A percentile compares a stretch with the other conserved stretches of the same genome.
phyloP scores from a whole-genome alignment of 2,888 invertebrate species.

The Polydrusus cervinus region DNA sequence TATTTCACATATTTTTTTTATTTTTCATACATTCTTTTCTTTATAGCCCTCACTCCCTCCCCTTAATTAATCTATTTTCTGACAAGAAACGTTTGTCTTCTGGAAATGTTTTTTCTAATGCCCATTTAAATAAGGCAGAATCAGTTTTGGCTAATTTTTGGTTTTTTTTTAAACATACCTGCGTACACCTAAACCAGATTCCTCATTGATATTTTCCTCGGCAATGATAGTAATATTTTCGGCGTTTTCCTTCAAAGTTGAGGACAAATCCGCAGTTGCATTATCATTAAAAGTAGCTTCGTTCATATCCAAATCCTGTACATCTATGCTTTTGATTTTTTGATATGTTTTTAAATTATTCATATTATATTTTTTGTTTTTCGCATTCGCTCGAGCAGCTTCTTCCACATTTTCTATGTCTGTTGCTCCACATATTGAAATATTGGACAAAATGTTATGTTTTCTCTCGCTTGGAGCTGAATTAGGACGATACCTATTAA shows the following conservation, averaged over 20 bases:
- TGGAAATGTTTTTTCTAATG: too few species aligned
- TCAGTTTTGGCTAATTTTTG: too few species aligned
- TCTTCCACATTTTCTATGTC: constrained; percentile 68
- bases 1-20: too few species aligned
- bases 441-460: constrained; percentile 71
- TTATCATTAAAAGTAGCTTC: constrained; percentile 17
- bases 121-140: too few species aligned
- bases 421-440: constrained; percentile 70
- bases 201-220: constrained; percentile 5
- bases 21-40: too few species aligned
- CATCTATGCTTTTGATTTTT: neutral
- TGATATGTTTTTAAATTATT: neutral
- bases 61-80: too few species aligned
- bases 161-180: constrained; percentile 7
- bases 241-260: neutral
- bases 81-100: too few species aligned
- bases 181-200: neutral
- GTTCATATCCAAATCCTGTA: constrained; percentile 12
- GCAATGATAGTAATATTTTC: constrained; percentile 12
- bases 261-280: neutral
- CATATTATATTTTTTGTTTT: constrained; percentile 50
- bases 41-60: too few species aligned
- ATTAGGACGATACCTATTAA: constrained; percentile 65
- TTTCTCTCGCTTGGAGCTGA: constrained; percentile 69
- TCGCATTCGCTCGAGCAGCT: constrained; percentile 48